Evolutionary conservation across 1,140 invertebrate genomes (phyloP), one percentile per base, ranked within the genome.

Genomic region (Drosophila cardini): DNA sequence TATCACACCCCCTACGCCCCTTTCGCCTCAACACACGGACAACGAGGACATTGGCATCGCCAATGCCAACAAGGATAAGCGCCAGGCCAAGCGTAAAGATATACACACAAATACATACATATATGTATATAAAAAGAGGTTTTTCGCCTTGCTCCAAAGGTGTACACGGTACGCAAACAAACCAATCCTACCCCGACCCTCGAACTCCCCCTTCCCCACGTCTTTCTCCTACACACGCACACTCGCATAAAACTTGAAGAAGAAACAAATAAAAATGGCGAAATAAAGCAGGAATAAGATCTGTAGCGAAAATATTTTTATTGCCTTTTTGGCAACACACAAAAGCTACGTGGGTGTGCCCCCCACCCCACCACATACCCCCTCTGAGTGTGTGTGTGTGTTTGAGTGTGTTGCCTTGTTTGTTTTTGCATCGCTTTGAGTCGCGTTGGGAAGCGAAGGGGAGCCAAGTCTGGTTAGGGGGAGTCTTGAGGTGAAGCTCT

Each of bases 231-330:
- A 45, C 46, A 61, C 36, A 34, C 45, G 42, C 62, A 71, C 60
- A 55, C 42, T 55, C 53, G 42, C 53, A 52, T 61, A 77, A 67
- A 82, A 79, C 69, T 76, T 64, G 56, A 70, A 68, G 76, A 73
- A 70, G 75, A 86, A 87, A 86, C 83, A 86, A 86, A 86, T 86
- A 86, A 86, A 86, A 87, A 89, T 87, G 83, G 83, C 80, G 83
- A 89, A 82, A 89, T 89, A 89, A 89, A 89, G 80, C 84, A 89
- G 80, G 26, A 89, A 89, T 89, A 89, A 89, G 84, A 89, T 89
- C 84, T 89, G 84, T 71, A 89, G 84, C 84, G 84, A 89, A 89
- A 89, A 89, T 89, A 89, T 89, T 89, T 87, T 87, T 87, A 87
- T 87, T 89, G 84, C 84, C 83, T 84, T 89, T 87, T 89, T 78